These are phyloP conservation scores for Drosophila emarginata DNA, from an alignment of 2,888 invertebrate species.

Conservation along the genomic window DNA sequence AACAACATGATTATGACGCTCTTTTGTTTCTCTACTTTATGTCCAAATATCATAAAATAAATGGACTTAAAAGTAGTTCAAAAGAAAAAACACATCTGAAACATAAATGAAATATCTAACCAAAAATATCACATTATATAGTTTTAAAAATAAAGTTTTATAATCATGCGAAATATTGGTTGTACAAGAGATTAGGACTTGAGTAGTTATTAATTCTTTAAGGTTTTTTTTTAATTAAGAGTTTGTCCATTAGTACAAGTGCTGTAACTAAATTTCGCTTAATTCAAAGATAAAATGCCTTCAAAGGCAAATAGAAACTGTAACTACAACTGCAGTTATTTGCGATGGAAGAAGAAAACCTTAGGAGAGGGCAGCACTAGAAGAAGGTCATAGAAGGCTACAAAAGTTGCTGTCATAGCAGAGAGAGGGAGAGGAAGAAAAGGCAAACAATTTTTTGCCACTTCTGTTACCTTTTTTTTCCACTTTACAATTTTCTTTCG, in stretches of 20 bases:
- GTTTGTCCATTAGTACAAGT: slow-evolving; percentile 6
- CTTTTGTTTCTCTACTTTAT: background rate
- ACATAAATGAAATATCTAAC: background rate
- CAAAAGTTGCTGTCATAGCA: background rate
- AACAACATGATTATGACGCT: slow-evolving; percentile 27
- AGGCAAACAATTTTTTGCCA: slow-evolving; percentile 43
- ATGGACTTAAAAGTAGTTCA: background rate
- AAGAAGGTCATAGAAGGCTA: slow-evolving; percentile 10
- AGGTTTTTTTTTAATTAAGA: background rate
- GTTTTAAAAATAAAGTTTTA: background rate
- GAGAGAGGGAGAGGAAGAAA: background rate
- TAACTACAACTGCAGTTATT: slow-evolving; percentile 8
- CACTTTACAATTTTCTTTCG: slow-evolving; percentile 64
- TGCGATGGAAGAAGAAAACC: background rate
- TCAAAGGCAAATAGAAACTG: slow-evolving; percentile 34
- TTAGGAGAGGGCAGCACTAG: slow-evolving; percentile 16
- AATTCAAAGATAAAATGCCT: slow-evolving; percentile 67
- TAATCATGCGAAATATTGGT: no score
- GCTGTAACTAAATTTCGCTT: slow-evolving; percentile 54
- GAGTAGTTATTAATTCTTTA: background rate
- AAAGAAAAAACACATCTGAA: background rate
- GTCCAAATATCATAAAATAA: slow-evolving; percentile 1
- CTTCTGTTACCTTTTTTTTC: slow-evolving; percentile 37
- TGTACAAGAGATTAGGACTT: background rate
- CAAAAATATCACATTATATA: background rate